Base-by-base conservation (phyloP, 2,888 invertebrate genomes). In the Perizoma affinitatum region DNA sequence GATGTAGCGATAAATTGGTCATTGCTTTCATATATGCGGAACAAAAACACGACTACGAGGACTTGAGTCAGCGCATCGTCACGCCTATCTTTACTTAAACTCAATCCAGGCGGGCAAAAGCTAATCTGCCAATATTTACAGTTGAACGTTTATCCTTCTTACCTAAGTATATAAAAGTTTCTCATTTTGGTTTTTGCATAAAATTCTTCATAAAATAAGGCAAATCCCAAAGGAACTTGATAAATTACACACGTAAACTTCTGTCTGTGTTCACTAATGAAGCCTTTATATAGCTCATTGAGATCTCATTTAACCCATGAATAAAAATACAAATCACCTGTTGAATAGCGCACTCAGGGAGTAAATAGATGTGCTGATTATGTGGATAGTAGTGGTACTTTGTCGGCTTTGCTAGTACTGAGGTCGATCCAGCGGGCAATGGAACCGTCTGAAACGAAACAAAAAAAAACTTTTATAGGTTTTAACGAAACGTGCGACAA, bases 301-400 rank as follows among this genome's bases (percentile, higher is more conserved):
- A 69, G 69, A 68, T 62, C 66, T 69, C 68, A 76, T 72, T 74
- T 55, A 51, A 10, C 33, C 8, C 64, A 74, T 61, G 61, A 58
- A 59, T 62, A 53, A 61, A 67, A 71, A 56, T 65, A 66, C 61
- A 61, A 73, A 75, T 83, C 82, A 92, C 96, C 94, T 98, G 98
- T 90, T 98, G 98, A 76, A 98, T 97, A 70, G 98, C 98, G 90
- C 98, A 98, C 90, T 98, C 98, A 66, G 98, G 98, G 74, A 98
- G 93, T 78, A 97, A 92, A 90, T 97, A 97, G 80, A 97, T 96
- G 90, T 97, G 97, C 88, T 97, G 97, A 90, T 97, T 97, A 91
- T 97, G 97, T 38, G 97, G 97, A 87, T 97, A 97, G 92, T 97
- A 97, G 87, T 98, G 97, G 90, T 98, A 97, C 92, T 97, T 97